Base-by-base conservation (phyloP, 2,113 vertebrate species). In the Felis catus region DNA sequence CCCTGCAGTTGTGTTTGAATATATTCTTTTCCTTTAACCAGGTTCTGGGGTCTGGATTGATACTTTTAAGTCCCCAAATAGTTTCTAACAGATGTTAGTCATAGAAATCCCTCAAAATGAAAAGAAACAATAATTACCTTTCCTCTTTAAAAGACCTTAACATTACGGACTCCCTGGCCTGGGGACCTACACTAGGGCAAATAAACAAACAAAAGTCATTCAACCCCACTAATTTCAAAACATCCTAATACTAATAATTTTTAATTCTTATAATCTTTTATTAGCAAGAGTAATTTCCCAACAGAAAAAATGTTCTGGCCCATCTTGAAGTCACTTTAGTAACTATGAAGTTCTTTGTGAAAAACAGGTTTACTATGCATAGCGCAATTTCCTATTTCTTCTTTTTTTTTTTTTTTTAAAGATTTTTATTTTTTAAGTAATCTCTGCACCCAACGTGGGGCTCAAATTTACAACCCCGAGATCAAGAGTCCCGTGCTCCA, bases 131-230 rank as follows among this genome's bases (percentile, higher is more conserved):
- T 39, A 89, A 84, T 63, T n/a, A 55, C 21, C 53, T 12, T 76
- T 63, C 21, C 25, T 88, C 41, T 71, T 92, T 91, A 91, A 45
- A 76, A 80, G 53, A 79, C 29, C 25, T 63, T 71, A 71, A 31
- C 7, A 13, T 91, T 58, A 66, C 0, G 7, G 4, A 83, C 23
- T 55, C 41, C n/a, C 21, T 71, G 65, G 53, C 31, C 13, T 92
- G 10, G 70, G 41, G 23, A 53, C 78, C 55, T 55, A 36, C 13
- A 55, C 29, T 65, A 79, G n/a, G 39, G 61, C 61, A 92, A 83
- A 96, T 76, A 88, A 94, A 51, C 79, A 36, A 36, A 96, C 80
- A 39, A 36, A 96, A 89, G 33, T 58, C 33, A 90, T 70, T 53
- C 31, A 63, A 85, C 71, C 63, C 92, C 41, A 89, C 78, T 53